Conservation (phyloP, 2,797 vertebrate species). For the Botia almorhae region DNA sequence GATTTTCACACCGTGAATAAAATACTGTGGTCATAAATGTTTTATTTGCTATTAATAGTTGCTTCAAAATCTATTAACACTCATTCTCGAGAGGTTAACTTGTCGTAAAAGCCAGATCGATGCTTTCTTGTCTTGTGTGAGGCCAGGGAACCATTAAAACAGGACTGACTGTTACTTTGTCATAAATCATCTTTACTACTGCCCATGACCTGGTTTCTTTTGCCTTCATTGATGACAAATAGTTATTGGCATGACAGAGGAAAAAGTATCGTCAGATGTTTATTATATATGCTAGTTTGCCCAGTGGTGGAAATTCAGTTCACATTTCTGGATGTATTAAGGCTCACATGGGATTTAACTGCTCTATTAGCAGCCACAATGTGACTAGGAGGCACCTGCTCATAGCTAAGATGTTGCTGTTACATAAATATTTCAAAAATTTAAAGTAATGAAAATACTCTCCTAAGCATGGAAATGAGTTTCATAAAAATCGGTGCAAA, state of each 20-base stretch:
- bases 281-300: background rate
- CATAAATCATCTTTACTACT: slow-evolving; percentile 35
- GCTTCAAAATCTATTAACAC: slow-evolving; percentile 61
- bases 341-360: background rate
- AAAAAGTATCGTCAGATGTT: slow-evolving; percentile 8
- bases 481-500: background rate
- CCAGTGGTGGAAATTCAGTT: background rate
- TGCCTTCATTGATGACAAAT: slow-evolving; percentile 40
- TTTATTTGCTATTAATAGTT: slow-evolving; percentile 61
- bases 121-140: slow-evolving; percentile 45
- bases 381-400: slow-evolving; percentile 1
- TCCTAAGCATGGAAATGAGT: slow-evolving; percentile 9
- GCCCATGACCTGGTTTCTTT: slow-evolving; percentile 30
- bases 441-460: slow-evolving; percentile 18
- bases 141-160: slow-evolving; percentile 31
- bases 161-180: slow-evolving; percentile 24
- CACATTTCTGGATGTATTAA: background rate
- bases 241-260: slow-evolving; percentile 29
- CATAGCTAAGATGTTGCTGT: background rate
- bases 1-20: slow-evolving; percentile 49
- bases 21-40: slow-evolving; percentile 55
- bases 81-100: slow-evolving; percentile 55
- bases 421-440: slow-evolving; percentile 5
- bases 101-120: slow-evolving; percentile 57
- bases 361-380: background rate